These are phyloP conservation scores for Harpegnathos saltator DNA, from an alignment of 1,140 invertebrate genomes.

Conservation along the genomic window DNA sequence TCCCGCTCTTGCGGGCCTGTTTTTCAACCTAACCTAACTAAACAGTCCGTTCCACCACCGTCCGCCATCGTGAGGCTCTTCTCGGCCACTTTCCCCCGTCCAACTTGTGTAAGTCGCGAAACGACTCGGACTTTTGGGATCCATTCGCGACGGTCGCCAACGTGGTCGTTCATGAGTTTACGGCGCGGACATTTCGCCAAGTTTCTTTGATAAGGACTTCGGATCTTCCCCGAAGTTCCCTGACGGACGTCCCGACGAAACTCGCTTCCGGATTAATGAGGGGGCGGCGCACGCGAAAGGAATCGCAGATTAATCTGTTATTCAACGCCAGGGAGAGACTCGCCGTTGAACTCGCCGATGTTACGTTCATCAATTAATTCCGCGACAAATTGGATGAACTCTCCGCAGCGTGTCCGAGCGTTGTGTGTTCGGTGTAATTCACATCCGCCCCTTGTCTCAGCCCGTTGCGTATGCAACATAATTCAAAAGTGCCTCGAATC, in stretches of 20 bases:
- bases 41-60: conserved; percentile 50
- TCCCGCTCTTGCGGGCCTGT: conserved; percentile 10
- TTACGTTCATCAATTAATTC: conserved; percentile 1
- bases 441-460: too few species aligned
- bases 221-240: not conserved
- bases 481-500: not conserved
- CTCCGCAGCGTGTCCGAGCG: not conserved
- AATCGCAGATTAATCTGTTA: not conserved
- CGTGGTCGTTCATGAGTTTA: not conserved
- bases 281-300: not conserved
- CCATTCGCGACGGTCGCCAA: not conserved
- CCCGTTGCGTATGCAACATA: not conserved
- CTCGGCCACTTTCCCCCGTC: not conserved
- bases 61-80: not conserved
- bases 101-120: conserved; percentile 3
- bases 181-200: not conserved
- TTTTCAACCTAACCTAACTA: conserved; percentile 24
- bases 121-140: not conserved
- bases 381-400: not conserved
- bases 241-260: not conserved
- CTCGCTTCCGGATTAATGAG: conserved; percentile 11
- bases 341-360: not conserved
- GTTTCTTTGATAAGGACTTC: conserved; percentile 12
- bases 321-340: not conserved
- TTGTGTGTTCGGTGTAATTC: not conserved